These are phyloP conservation scores for Nesometra sesokonis DNA, from an alignment of 35 echinoderm and acorn worm genomes.

Conservation along the genomic window DNA sequence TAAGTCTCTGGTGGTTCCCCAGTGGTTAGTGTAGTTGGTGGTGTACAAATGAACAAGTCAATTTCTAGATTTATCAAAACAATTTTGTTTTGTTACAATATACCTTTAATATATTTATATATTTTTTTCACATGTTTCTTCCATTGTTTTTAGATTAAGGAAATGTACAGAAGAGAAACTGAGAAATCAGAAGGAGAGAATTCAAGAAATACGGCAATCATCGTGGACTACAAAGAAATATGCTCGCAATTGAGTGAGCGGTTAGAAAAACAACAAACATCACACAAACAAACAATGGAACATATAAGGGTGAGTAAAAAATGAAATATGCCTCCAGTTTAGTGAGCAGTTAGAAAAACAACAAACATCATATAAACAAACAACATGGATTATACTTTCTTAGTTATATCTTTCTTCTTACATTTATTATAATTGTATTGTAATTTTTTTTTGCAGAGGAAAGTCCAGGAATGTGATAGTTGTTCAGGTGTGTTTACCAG, in stretches of 20 bases:
- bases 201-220: conserved; percentile 60
- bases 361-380: neutral
- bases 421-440: too few species aligned
- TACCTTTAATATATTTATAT: too few species aligned
- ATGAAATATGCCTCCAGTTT: conserved; percentile 83
- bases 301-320: conserved; percentile 75
- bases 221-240: conserved; percentile 90
- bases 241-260: conserved; percentile 84
- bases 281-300: conserved; percentile 37
- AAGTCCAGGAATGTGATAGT: conserved; percentile 41
- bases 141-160: conserved; percentile 50
- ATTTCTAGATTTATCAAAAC: too few species aligned
- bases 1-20: too few species aligned
- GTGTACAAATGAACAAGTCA: too few species aligned
- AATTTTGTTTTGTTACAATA: too few species aligned
- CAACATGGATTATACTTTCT: too few species aligned
- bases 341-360: conserved; percentile 23
- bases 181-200: conserved; percentile 60
- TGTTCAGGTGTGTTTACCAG: conserved; percentile 55
- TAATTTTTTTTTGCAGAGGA: conserved; percentile 28
- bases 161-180: conserved; percentile 73
- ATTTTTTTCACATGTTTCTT: too few species aligned
- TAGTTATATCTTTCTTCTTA: too few species aligned
- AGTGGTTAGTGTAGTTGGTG: too few species aligned
- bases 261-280: conserved; percentile 74